phyloP scores from a whole-genome alignment of 2,888 invertebrate species.

The Myopa testacea region DNA sequence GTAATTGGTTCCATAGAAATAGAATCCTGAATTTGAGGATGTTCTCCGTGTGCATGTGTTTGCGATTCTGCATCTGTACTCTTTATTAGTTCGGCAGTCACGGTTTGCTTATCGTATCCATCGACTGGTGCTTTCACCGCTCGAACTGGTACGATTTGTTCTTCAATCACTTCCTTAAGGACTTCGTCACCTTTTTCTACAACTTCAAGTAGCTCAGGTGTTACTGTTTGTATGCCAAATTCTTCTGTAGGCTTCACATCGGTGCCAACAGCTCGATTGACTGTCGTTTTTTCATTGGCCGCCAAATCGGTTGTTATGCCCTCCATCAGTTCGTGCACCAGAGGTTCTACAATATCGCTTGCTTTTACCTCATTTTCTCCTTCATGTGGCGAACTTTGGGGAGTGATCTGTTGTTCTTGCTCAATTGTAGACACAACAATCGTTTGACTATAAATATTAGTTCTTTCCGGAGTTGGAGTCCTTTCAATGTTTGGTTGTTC shows the following conservation, averaged over 20 bases:
- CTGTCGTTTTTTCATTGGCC: constrained; percentile 50
- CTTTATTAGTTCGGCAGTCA: constrained; percentile 51
- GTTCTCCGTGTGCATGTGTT: constrained; percentile 55
- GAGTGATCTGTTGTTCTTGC: constrained; percentile 66
- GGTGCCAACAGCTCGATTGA: constrained; percentile 58
- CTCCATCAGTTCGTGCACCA: constrained; percentile 66
- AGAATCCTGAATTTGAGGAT: constrained; percentile 46
- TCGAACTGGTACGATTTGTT: constrained; percentile 45
- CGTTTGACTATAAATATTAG: constrained; percentile 62
- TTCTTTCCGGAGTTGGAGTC: constrained; percentile 21
- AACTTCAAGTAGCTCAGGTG: constrained; percentile 52
- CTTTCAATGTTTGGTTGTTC: constrained; percentile 52
- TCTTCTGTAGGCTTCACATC: constrained; percentile 56
- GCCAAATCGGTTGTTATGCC: constrained; percentile 62
- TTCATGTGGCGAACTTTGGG: constrained; percentile 53
- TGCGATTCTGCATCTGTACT: constrained; percentile 59
- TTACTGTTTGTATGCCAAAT: constrained; percentile 55
- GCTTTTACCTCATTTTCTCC: constrained; percentile 41
- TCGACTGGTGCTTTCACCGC: constrained; percentile 47
- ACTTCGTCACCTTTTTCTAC: constrained; percentile 33
- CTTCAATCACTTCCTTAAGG: constrained; percentile 35
- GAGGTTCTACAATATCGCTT: constrained; percentile 62
- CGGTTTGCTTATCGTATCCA: constrained; percentile 52
- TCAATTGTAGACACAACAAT: constrained; percentile 57
- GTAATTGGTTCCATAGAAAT: constrained; percentile 48